Base-by-base conservation (phyloP, 2,113 vertebrate genomes). In the Taurulus bubalis region DNA sequence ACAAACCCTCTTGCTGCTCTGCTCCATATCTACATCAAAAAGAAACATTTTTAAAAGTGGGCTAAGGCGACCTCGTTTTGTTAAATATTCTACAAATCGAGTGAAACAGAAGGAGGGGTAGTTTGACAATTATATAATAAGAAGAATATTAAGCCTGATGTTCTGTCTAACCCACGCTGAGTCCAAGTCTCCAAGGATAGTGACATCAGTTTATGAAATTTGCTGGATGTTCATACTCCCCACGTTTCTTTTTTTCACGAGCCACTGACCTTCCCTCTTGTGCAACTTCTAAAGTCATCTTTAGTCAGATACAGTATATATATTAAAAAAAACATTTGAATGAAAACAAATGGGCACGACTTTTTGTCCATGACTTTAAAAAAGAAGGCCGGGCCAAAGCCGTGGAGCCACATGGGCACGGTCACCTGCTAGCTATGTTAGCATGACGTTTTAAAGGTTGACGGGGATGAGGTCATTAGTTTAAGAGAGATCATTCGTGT, bases 1-100 rank as follows among this genome's bases (percentile, higher is more conserved):
- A 72, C 55, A 56, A 80, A 73, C 65, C 66, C 51, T 64, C 63
- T 11, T n/a, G 62, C 34, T 67, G 75, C 58, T 56, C 12, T 1
- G 11, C 42, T 32, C 34, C 47, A 30, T 14, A 15, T 64, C 70
- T 51, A 11, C 10, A 60, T 49, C 20, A 47, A 16, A 20, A 42
- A 36, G 7, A 47, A 47, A 18, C 45, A n/a, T n/a, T n/a, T n/a
- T n/a, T n/a, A 24, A 71, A 77, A 32, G 22, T 34, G 10, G 15
- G 24, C 36, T 60, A 38, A 34, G 5, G 18, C 4, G 3, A 38
- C 58, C 28, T 32, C 1, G 20, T 55, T 58, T 15, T 59, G 26
- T 65, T 4, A n/a, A 45, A 60, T 45, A 7, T 69, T 69, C 18
- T 30, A 38, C 47, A 40, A 59, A 74, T 14, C 16, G 8, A 49